These are phyloP conservation scores for Gymnopithys bicolor DNA, from an alignment of 2,797 vertebrate genomes.

Conservation along the genomic window DNA sequence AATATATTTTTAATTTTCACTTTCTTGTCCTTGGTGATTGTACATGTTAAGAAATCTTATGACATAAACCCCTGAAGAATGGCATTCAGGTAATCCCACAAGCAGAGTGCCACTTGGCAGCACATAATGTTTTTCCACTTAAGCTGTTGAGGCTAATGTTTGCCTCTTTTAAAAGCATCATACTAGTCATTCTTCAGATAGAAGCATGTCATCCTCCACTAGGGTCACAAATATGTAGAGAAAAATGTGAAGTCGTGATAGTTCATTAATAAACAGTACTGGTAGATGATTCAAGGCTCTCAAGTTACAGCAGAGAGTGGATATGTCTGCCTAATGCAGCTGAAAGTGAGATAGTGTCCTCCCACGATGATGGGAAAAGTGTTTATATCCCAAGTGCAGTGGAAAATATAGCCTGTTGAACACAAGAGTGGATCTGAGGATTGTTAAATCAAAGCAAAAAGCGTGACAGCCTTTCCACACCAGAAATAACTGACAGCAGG, in stretches of 20 bases:
- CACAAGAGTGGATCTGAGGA: constrained; percentile 24
- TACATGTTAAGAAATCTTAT: neutral
- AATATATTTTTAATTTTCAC: constrained; percentile 32
- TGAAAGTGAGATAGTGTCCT: constrained; percentile 32
- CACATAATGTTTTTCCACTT: neutral
- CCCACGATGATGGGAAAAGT: constrained; percentile 19
- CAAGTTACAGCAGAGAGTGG: neutral
- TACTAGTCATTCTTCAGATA: neutral
- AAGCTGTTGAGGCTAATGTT: neutral
- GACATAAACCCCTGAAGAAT: neutral
- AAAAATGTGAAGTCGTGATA: constrained; percentile 42
- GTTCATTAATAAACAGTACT: constrained; percentile 26
- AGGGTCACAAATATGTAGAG: constrained; percentile 14
- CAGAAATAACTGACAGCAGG: constrained; percentile 58
- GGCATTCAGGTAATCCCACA: neutral
- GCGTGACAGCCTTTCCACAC: constrained; percentile 44
- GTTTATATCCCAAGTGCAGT: constrained; percentile 38
- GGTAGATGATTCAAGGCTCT: constrained; percentile 29
- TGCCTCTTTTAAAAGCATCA: constrained; percentile 6
- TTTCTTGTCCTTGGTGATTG: neutral
- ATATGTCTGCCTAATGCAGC: neutral
- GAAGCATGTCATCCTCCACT: neutral
- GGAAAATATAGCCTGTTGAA: constrained; percentile 41
- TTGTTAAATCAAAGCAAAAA: constrained; percentile 62
- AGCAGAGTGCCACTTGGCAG: neutral